These are phyloP conservation scores for Aurelia sp. DNA, from an alignment of 30 jellyfish, hydroid and myxozoan genomes.

Conservation along the genomic window DNA sequence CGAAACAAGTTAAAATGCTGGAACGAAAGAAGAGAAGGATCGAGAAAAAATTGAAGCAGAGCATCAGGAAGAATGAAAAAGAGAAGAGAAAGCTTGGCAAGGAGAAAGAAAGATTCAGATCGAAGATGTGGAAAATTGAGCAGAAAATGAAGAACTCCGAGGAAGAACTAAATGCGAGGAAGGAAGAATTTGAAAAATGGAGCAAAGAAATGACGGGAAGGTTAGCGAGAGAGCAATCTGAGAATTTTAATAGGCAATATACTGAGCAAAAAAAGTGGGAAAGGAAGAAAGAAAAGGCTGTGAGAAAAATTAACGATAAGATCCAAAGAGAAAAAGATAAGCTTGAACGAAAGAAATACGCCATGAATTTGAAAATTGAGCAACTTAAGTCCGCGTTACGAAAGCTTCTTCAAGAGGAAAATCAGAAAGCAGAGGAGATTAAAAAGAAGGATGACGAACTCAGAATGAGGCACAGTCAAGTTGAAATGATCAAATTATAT, in stretches of 20 bases:
- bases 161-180: slow-evolving; percentile 9
- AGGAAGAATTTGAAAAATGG: slow-evolving; percentile 46
- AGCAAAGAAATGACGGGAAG: slow-evolving; percentile 27
- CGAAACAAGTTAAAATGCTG: slow-evolving; percentile 10
- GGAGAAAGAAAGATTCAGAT: slow-evolving; percentile 1
- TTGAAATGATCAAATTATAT: slow-evolving; percentile 38
- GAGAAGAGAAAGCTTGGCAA: slow-evolving; percentile 19
- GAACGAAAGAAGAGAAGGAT: slow-evolving; percentile 27
- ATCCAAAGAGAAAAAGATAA: slow-evolving; percentile 20
- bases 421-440: slow-evolving; percentile 18
- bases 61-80: slow-evolving; percentile 12
- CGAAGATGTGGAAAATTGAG: neutral
- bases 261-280: slow-evolving; percentile 44
- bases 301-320: slow-evolving; percentile 30
- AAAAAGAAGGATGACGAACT: slow-evolving; percentile 21
- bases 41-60: slow-evolving; percentile 5
- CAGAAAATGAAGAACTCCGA: neutral
- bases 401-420: slow-evolving; percentile 37
- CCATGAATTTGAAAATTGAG: slow-evolving; percentile 32
- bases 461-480: slow-evolving; percentile 19
- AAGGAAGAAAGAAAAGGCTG: slow-evolving; percentile 10
- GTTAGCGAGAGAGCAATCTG: slow-evolving; percentile 32
- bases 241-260: slow-evolving; percentile 11
- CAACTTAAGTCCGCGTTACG: slow-evolving; percentile 33
- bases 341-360: slow-evolving; percentile 3